These are phyloP conservation scores for Babyrousa celebensis DNA, from an alignment of 2,797 vertebrate species.

Conservation along the genomic window DNA sequence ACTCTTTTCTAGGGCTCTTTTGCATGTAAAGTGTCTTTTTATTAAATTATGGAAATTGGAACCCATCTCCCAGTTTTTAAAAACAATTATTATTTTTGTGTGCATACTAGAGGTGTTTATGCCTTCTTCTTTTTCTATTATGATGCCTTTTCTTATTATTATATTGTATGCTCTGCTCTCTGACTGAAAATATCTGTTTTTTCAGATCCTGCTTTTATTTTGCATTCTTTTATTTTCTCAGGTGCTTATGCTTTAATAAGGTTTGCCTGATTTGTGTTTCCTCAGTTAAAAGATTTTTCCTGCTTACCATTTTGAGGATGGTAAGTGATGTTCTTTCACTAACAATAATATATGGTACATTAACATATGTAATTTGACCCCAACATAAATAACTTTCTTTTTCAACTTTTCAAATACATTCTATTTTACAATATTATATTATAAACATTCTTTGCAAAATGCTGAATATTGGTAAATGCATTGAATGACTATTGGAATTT, in stretches of 20 bases:
- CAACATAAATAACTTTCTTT: slow-evolving; percentile 55
- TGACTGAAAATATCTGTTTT: slow-evolving; percentile 78
- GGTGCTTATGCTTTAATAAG: slow-evolving; percentile 71
- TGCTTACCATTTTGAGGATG: slow-evolving; percentile 46
- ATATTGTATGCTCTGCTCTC: slow-evolving; percentile 75
- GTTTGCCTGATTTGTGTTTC: slow-evolving; percentile 22
- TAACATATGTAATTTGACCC: slow-evolving; percentile 1
- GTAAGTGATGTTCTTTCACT: slow-evolving; percentile 47
- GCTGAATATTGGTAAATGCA: slow-evolving; percentile 19
- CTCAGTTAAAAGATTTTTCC: slow-evolving; percentile 75
- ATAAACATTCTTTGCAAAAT: slow-evolving; percentile 34
- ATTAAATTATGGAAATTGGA: slow-evolving; percentile 88
- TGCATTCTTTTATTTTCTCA: slow-evolving; percentile 79
- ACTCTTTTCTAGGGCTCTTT: slow-evolving; percentile 86
- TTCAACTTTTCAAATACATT: slow-evolving; percentile 48
- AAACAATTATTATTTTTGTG: slow-evolving; percentile 86
- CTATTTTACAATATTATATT: slow-evolving; percentile 61
- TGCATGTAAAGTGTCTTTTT: slow-evolving; percentile 88
- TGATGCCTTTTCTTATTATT: slow-evolving; percentile 80
- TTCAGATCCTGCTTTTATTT: slow-evolving; percentile 78
- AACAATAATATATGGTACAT: background rate
- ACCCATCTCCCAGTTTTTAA: slow-evolving; percentile 82
- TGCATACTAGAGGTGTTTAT: slow-evolving; percentile 82
- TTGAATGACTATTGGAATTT: background rate
- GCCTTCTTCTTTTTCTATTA: slow-evolving; percentile 82